These are phyloP conservation scores for Accipiter virgatus DNA, from an alignment of 2,113 vertebrate genomes.

Conservation along the genomic window DNA sequence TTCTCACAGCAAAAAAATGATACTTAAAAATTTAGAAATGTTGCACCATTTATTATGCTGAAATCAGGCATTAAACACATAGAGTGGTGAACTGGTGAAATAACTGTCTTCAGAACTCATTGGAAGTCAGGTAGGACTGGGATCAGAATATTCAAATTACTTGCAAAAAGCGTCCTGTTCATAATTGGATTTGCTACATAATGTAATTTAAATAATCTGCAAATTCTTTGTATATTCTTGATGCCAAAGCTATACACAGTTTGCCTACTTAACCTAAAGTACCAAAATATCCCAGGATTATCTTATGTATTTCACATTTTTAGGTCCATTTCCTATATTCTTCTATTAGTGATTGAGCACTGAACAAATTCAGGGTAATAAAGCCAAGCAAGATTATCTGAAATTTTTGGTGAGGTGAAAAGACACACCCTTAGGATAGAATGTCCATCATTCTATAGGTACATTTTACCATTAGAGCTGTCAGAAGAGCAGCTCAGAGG, in stretches of 20 bases:
- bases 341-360: neutral
- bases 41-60: neutral
- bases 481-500: neutral
- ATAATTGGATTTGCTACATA: neutral
- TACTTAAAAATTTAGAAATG: neutral
- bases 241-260: neutral
- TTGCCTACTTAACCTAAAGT: neutral
- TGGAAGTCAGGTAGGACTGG: neutral
- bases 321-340: neutral
- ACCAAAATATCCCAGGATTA: too few relatives aligned
- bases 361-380: neutral
- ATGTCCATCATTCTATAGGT: neutral
- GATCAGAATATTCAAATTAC: neutral
- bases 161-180: neutral
- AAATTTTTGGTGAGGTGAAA: neutral
- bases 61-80: neutral
- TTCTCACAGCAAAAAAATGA: neutral
- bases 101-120: neutral
- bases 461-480: neutral
- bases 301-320: neutral
- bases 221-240: neutral
- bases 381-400: neutral
- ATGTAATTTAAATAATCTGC: neutral
- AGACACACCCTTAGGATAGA: neutral
- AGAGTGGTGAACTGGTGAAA: neutral